These are phyloP conservation scores for Corydoras maculifer DNA, from an alignment of 2,113 vertebrate genomes.

Conservation along the genomic window DNA sequence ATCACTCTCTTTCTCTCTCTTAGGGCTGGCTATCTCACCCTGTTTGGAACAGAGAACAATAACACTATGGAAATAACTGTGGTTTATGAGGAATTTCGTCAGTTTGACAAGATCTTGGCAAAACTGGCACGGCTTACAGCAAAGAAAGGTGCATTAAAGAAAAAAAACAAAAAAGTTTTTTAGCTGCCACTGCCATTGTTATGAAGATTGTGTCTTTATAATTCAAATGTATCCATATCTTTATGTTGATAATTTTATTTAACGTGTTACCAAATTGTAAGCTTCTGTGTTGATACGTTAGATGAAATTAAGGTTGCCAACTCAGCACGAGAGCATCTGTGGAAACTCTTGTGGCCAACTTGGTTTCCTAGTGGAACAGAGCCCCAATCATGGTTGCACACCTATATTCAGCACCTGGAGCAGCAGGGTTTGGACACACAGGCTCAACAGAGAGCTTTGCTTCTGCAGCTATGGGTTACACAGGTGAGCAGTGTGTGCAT, in stretches of 20 bases:
- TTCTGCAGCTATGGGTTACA: constrained; percentile 79
- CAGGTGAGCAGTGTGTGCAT: constrained; percentile 57
- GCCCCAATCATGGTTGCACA: constrained; percentile 64
- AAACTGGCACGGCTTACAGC: constrained; percentile 64
- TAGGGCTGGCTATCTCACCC: constrained; percentile 74
- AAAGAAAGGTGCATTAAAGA: constrained; percentile 53
- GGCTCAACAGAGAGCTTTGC: constrained; percentile 65
- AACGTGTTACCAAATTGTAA: background rate
- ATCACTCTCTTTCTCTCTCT: background rate
- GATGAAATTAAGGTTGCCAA: constrained; percentile 53
- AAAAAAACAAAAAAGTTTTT: background rate
- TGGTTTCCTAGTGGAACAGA: constrained; percentile 32
- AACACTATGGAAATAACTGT: constrained; percentile 43
- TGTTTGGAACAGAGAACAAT: constrained; percentile 59
- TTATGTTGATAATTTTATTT: background rate
- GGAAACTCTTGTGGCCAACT: constrained; percentile 56
- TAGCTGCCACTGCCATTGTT: background rate
- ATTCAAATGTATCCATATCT: background rate
- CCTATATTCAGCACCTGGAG: constrained; percentile 61
- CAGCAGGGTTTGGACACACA: constrained; percentile 57
- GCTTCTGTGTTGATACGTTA: constrained; percentile 22
- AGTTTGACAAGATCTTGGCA: constrained; percentile 68
- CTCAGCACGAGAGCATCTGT: constrained; percentile 55
- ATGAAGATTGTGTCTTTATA: background rate
- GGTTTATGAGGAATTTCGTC: constrained; percentile 68